Evolutionary conservation across 2,113 vertebrate genomes (phyloP).

Genomic region (Carettochelys insculpta): DNA sequence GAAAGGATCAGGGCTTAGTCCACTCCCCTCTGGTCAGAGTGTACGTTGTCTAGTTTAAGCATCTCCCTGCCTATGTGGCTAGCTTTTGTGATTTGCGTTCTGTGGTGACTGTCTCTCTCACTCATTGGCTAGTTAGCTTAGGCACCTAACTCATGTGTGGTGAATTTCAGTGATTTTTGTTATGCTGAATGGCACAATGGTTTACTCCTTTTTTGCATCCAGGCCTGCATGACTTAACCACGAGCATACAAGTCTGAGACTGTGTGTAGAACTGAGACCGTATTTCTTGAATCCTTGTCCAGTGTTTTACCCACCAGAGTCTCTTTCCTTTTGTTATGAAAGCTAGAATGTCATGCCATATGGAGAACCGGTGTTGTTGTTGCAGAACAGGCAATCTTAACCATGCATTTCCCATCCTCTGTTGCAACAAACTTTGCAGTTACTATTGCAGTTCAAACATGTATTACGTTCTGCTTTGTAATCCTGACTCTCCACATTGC

Average conservation of each 20-base stretch:
- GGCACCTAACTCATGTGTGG: background rate
- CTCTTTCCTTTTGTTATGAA: background rate
- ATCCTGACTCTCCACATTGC: background rate
- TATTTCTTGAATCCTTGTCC: background rate
- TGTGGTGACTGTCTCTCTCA: background rate
- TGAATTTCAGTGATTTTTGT: background rate
- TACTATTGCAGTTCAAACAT: background rate
- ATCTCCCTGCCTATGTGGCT: background rate
- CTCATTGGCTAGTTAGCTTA: background rate
- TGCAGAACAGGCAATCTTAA: background rate
- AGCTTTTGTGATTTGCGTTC: background rate
- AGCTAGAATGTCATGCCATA: background rate
- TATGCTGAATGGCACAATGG: background rate
- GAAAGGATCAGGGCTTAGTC: background rate
- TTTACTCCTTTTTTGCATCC: background rate
- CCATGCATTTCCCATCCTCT: background rate
- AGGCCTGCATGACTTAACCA: background rate
- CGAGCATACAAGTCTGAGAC: background rate
- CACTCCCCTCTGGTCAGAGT: background rate
- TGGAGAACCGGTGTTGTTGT: background rate
- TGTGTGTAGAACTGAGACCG: background rate
- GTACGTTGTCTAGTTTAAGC: background rate
- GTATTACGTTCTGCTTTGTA: background rate
- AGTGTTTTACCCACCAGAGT: background rate
- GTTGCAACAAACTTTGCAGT: constrained; percentile 10